Evolutionary conservation across 2,797 vertebrate species (phyloP).

Genomic region (Diceros bicornis): DNA sequence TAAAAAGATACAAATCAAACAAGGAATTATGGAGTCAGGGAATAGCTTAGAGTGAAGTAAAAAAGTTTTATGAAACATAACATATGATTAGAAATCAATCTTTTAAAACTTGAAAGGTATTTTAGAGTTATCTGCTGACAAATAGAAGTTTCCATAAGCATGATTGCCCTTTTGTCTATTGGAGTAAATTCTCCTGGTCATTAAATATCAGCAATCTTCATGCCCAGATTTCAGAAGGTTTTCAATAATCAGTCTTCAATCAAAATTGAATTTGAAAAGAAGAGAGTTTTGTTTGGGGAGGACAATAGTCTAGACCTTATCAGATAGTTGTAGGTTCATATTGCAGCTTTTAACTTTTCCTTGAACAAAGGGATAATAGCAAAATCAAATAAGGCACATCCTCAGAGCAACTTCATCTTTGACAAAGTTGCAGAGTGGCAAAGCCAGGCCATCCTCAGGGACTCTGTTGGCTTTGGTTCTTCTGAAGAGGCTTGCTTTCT

Average conservation of each 20-base stretch:
- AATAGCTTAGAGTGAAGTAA: background rate
- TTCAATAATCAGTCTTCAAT: background rate
- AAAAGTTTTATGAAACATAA: conserved; percentile 10
- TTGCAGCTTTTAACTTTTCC: background rate
- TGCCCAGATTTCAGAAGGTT: conserved; percentile 4
- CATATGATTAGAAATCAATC: conserved; percentile 47
- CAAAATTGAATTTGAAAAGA: conserved; percentile 42
- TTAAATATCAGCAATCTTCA: conserved; percentile 4
- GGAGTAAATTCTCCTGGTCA: background rate
- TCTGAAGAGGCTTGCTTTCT: conserved; percentile 27
- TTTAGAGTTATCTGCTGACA: background rate
- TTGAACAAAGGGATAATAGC: background rate
- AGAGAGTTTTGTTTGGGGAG: background rate
- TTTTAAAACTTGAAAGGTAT: conserved; percentile 25
- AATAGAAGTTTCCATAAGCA: background rate
- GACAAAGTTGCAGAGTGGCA: background rate
- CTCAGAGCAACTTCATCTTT: background rate
- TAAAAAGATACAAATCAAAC: conserved; percentile 61
- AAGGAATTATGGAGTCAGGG: conserved; percentile 1
- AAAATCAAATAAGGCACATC: background rate
- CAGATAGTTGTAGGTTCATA: background rate
- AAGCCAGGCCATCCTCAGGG: background rate
- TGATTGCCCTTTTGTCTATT: background rate
- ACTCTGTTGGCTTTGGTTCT: conserved; percentile 17
- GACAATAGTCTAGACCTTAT: background rate